Evolutionary conservation across 2,888 invertebrate species (phyloP).

Genomic region (Allophyes oxyacanthae): DNA sequence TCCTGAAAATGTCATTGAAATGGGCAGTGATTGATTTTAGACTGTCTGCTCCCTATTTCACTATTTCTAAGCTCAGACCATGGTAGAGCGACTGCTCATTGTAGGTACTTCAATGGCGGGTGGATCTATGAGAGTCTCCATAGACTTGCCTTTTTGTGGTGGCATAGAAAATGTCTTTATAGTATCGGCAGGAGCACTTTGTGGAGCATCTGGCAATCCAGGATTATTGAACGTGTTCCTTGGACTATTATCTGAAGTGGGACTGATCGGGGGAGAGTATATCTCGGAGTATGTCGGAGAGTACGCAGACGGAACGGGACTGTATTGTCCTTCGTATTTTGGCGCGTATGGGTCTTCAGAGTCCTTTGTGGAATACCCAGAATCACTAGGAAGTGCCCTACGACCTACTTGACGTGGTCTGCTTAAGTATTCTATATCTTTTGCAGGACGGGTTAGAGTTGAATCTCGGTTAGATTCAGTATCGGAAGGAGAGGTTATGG

Average conservation of each 20-base stretch:
- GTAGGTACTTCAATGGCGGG: constrained; percentile 76
- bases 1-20: constrained; percentile 61
- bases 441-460: constrained; percentile 88
- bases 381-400: constrained; percentile 86
- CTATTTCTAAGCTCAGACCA: constrained; percentile 73
- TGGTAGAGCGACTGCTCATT: constrained; percentile 83
- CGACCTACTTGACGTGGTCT: constrained; percentile 89
- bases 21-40: constrained; percentile 65
- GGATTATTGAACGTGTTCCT: constrained; percentile 78
- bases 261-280: constrained; percentile 85
- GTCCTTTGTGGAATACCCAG: constrained; percentile 84
- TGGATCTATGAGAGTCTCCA: constrained; percentile 84
- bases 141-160: constrained; percentile 79
- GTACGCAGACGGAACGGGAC: constrained; percentile 83
- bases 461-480: constrained; percentile 89
- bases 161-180: constrained; percentile 84
- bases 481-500: constrained; percentile 88
- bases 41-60: constrained; percentile 26
- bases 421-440: constrained; percentile 90
- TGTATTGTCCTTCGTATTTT: constrained; percentile 80
- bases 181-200: constrained; percentile 80
- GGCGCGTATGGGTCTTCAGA: constrained; percentile 83
- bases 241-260: constrained; percentile 81
- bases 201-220: constrained; percentile 80
- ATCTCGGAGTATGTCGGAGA: constrained; percentile 87